Evolutionary conservation across 2,888 invertebrate species (phyloP).

Genomic region (Acrobasis consociella): DNA sequence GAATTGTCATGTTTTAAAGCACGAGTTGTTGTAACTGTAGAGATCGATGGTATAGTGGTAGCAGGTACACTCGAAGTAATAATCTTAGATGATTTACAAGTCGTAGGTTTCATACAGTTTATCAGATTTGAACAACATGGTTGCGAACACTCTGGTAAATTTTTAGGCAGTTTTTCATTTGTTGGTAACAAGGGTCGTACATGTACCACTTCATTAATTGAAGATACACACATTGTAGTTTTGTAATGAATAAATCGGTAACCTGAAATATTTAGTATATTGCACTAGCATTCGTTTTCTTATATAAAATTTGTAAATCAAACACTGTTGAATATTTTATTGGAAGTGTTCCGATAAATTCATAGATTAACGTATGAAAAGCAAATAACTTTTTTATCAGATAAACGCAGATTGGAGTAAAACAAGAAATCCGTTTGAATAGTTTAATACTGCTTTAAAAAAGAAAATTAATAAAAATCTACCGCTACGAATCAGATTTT

Average conservation of each 20-base stretch:
- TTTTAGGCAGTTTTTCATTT: neutral
- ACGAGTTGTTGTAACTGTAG: no score
- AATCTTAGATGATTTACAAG: no score
- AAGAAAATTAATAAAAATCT: no score
- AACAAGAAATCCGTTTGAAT: conserved; percentile 40
- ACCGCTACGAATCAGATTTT: no score
- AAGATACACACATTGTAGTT: conserved; percentile 37
- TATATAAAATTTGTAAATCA: conserved; percentile 29
- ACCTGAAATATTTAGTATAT: conserved; percentile 31
- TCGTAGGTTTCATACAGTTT: neutral
- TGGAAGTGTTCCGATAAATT: neutral
- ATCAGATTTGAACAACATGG: neutral
- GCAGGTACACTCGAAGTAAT: no score
- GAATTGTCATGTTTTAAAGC: neutral
- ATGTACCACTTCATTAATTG: conserved; percentile 2
- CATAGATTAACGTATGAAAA: no score
- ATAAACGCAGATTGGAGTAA: conserved; percentile 43
- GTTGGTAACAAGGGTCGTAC: neutral
- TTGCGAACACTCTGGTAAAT: neutral
- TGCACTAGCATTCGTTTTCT: neutral
- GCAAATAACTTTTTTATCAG: no score
- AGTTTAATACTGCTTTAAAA: neutral
- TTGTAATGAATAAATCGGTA: conserved; percentile 43
- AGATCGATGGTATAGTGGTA: no score
- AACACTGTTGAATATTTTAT: neutral